These are phyloP conservation scores for Andrena camellia DNA, from an alignment of 2,888 invertebrate genomes.

Conservation along the genomic window DNA sequence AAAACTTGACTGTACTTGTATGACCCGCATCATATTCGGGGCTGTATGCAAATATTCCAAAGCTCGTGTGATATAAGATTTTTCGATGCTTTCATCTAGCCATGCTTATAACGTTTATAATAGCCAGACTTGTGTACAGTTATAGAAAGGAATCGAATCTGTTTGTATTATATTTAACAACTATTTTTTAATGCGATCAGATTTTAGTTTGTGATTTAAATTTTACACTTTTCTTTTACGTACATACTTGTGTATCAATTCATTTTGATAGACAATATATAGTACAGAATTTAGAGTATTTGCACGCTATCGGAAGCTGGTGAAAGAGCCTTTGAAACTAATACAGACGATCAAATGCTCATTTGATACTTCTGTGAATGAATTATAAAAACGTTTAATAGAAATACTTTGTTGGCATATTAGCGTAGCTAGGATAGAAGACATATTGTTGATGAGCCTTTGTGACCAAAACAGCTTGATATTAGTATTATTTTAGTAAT, in stretches of 20 bases:
- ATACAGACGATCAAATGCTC: slow-evolving; percentile 57
- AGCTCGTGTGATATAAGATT: slow-evolving; percentile 48
- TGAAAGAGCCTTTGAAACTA: slow-evolving; percentile 51
- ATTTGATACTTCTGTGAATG: slow-evolving; percentile 60
- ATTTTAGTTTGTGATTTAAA: slow-evolving; percentile 1
- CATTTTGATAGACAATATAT: slow-evolving; percentile 38
- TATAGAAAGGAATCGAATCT: slow-evolving; percentile 19
- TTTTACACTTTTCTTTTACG: background rate
- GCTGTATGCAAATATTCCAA: slow-evolving; percentile 64
- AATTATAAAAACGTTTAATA: slow-evolving; percentile 36
- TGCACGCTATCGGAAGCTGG: slow-evolving; percentile 46
- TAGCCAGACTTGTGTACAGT: slow-evolving; percentile 12
- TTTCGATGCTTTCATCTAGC: slow-evolving; percentile 39
- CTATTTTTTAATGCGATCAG: slow-evolving; percentile 17
- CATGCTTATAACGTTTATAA: slow-evolving; percentile 36
- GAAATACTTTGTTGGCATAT: slow-evolving; percentile 60
- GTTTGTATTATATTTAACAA: slow-evolving; percentile 37
- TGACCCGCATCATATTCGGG: slow-evolving; percentile 50
- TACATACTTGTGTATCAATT: slow-evolving; percentile 30
- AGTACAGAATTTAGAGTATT: slow-evolving; percentile 63
- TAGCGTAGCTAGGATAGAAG: slow-evolving; percentile 57
- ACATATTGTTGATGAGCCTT: slow-evolving; percentile 68
- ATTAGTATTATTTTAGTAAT: slow-evolving; percentile 56
- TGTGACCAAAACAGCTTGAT: slow-evolving; percentile 68
- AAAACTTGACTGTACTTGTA: slow-evolving; percentile 46